Evolutionary conservation across 2,113 vertebrate species (phyloP), one percentile per base, ranked within the genome.

Genomic region (Jacana jacana): DNA sequence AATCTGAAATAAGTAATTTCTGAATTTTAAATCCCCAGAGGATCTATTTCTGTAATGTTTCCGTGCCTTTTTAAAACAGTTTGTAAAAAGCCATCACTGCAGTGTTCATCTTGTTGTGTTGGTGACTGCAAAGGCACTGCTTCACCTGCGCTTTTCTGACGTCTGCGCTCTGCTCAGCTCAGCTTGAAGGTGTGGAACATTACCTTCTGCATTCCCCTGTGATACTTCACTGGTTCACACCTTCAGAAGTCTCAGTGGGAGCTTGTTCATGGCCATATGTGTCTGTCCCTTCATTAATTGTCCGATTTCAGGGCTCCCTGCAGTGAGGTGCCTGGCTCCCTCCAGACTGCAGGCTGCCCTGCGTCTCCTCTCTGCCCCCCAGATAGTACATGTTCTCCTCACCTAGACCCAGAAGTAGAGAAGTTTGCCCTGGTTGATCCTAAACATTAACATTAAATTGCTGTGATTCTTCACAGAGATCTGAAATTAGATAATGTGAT

Each of bases 401-500:
- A 51, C 71, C 27, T 13, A 9, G 20, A 28, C 25, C 7, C 31
- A 40, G 30, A 31, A 55, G n/a, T 35, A 63, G 49, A 8, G 39
- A 31, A 58, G 2, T 39, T 31, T 10, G 39, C 30, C 71, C 10
- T 18, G 12, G 17, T 11, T 77, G 42, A 48, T 65, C 65, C 60
- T 80, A 73, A 89, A 27, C 31, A 46, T 85, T 93, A 91, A 95
- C 54, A 35, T 82, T 61, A 33, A 66, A 81, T 78, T 52, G 1
- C 64, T 96, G 77, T 92, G 46, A 89, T 97, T 96, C 94, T 93
- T 71, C 83, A 8, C 80, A 99, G 99, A 97, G 99, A 99, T 95
- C 98, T 99, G 94, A 99, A 99, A 97, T 97, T 99, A 86, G 99
- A 99, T 65, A 99, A 99, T 5, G 99, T 99, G 95, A 99, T 99